phyloP scores from a whole-genome alignment of 64 coral and sea anemone genomes.

The Acropora tenuis region DNA sequence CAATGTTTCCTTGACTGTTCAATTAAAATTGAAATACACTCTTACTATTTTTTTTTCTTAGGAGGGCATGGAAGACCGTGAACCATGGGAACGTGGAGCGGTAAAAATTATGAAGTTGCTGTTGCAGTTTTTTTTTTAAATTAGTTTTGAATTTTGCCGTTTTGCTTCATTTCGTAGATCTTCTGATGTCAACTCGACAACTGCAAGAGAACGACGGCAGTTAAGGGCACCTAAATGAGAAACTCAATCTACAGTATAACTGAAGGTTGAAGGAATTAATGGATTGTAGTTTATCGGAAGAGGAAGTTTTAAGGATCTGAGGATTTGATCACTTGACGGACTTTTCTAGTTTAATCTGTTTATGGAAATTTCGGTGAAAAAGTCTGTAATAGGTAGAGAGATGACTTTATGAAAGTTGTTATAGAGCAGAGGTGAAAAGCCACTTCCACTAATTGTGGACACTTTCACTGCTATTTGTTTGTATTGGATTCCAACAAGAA shows the following conservation, averaged over 20 bases:
- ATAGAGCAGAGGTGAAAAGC: too few relatives aligned
- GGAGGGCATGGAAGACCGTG: constrained; percentile 70
- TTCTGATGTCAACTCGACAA: background rate
- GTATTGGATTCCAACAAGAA: too few relatives aligned
- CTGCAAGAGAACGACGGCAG: too few relatives aligned
- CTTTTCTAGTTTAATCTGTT: too few relatives aligned
- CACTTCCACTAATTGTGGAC: too few relatives aligned
- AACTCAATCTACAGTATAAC: background rate
- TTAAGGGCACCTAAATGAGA: background rate
- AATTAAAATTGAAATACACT: background rate
- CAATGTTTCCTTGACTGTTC: background rate
- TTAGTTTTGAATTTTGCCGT: background rate
- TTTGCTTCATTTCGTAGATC: background rate
- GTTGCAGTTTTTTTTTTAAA: background rate
- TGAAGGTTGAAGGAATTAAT: background rate
- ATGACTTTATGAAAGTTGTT: too few relatives aligned
- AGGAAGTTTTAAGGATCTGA: too few relatives aligned
- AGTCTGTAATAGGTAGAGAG: too few relatives aligned
- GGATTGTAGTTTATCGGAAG: background rate
- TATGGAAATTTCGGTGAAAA: too few relatives aligned
- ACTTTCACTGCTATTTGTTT: too few relatives aligned
- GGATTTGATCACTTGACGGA: too few relatives aligned
- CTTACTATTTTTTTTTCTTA: background rate
- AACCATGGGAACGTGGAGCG: constrained; percentile 61
- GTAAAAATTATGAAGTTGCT: constrained; percentile 28